Conservation (phyloP, 1,140 invertebrate species). For the Polyergus mexicanus region DNA sequence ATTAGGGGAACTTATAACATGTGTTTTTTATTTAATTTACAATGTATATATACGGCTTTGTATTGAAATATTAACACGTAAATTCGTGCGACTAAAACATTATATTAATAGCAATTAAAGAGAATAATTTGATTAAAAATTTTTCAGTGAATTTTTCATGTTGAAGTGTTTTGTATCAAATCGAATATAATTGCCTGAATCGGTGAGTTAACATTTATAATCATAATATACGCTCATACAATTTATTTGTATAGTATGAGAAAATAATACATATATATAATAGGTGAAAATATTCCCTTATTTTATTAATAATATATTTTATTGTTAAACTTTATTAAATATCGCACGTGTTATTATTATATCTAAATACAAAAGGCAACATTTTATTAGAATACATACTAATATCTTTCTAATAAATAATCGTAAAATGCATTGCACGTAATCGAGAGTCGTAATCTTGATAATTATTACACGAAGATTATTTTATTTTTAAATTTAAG, state of each 20-base stretch:
- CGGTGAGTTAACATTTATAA: constrained; percentile 63
- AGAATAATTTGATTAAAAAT: constrained; percentile 39
- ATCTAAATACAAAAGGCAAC: constrained; percentile 27
- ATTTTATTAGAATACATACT: constrained; percentile 9
- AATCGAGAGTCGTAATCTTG: constrained; percentile 34
- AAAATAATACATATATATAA: constrained; percentile 35
- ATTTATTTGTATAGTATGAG: constrained; percentile 41
- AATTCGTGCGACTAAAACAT: not conserved
- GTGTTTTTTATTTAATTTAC: constrained; percentile 55
- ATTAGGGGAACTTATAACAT: constrained; percentile 20
- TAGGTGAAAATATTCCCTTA: constrained; percentile 38
- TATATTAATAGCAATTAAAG: constrained; percentile 37
- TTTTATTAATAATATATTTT: constrained; percentile 54
- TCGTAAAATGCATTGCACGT: constrained; percentile 43
- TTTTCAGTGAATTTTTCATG: constrained; percentile 52
- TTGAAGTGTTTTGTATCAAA: constrained; percentile 65
- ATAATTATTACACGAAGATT: constrained; percentile 34
- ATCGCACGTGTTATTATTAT: not conserved
- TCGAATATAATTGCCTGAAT: constrained; percentile 57
- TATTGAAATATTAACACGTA: constrained; percentile 44
- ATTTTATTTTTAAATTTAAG: constrained; percentile 45
- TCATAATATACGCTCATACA: constrained; percentile 58
- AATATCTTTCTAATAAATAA: constrained; percentile 46
- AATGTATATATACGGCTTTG: constrained; percentile 4
- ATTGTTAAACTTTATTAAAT: constrained; percentile 56